Conservation (phyloP, 2,888 invertebrate species). For the Melieria picta region DNA sequence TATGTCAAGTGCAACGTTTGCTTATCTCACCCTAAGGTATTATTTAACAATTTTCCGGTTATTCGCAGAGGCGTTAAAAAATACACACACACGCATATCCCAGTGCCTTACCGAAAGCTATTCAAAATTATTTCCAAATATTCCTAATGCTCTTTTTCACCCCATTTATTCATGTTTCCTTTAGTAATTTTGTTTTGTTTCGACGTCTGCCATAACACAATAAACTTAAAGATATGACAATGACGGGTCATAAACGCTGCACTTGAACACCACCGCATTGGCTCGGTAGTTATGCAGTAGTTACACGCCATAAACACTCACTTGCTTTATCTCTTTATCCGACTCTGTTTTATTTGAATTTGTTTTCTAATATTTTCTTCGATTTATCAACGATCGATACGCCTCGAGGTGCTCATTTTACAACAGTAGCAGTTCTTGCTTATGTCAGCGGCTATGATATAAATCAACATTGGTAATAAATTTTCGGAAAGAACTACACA, state of each 20-base stretch:
- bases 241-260: slow-evolving; percentile 1
- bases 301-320: slow-evolving; percentile 17
- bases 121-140: too few relatives aligned
- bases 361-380: slow-evolving; percentile 15
- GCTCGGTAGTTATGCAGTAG: slow-evolving; percentile 7
- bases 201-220: neutral
- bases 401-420: slow-evolving; percentile 32
- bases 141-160: too few relatives aligned
- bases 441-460: slow-evolving; percentile 47
- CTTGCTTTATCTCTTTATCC: slow-evolving; percentile 40
- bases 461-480: slow-evolving; percentile 52
- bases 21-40: too few relatives aligned
- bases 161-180: too few relatives aligned
- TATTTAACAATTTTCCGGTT: too few relatives aligned
- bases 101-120: too few relatives aligned
- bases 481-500: slow-evolving; percentile 23
- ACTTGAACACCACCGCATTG: slow-evolving; percentile 6
- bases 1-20: too few relatives aligned
- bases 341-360: slow-evolving; percentile 7
- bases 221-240: slow-evolving; percentile 23
- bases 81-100: too few relatives aligned
- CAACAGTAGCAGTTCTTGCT: slow-evolving; percentile 35
- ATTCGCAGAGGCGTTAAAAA: too few relatives aligned
- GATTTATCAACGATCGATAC: slow-evolving; percentile 35
- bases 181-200: neutral